phyloP scores from a whole-genome alignment of 2,797 vertebrate genomes.

The Enteromius mattozi region DNA sequence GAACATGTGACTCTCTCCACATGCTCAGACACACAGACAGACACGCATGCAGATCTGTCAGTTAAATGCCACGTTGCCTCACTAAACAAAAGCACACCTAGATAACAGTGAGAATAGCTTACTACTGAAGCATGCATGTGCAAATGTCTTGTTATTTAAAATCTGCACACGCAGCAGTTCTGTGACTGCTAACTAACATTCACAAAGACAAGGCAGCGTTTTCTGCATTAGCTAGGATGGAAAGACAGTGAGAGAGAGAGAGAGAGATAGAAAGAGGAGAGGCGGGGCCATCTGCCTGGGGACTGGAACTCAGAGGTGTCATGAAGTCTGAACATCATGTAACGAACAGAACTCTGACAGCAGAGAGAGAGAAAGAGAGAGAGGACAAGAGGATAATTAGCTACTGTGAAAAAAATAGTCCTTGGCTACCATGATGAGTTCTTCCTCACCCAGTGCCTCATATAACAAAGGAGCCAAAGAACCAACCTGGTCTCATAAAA shows the following conservation, averaged over 20 bases:
- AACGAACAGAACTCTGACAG: conserved; percentile 31
- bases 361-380: conserved; percentile 14
- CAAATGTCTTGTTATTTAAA: conserved; percentile 18
- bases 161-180: conserved; percentile 15
- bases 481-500: too few relatives aligned
- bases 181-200: conserved; percentile 23
- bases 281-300: conserved; percentile 27
- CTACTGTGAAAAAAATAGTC: conserved; percentile 13
- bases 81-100: conserved; percentile 7
- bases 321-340: conserved; percentile 47
- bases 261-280: not conserved
- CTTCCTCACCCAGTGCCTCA: conserved; percentile 21
- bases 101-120: not conserved
- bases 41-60: conserved; percentile 29
- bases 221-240: conserved; percentile 7
- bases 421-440: conserved; percentile 23
- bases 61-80: not conserved
- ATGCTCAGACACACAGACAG: conserved; percentile 40
- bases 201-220: not conserved
- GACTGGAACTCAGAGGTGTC: conserved; percentile 46
- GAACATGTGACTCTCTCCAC: conserved; percentile 73
- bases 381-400: conserved; percentile 37
- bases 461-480: conserved; percentile 45
- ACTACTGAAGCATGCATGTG: not conserved
- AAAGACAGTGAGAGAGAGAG: conserved; percentile 7